Base-by-base conservation (phyloP, 2,888 invertebrate genomes). In the Ligdia adustata region DNA sequence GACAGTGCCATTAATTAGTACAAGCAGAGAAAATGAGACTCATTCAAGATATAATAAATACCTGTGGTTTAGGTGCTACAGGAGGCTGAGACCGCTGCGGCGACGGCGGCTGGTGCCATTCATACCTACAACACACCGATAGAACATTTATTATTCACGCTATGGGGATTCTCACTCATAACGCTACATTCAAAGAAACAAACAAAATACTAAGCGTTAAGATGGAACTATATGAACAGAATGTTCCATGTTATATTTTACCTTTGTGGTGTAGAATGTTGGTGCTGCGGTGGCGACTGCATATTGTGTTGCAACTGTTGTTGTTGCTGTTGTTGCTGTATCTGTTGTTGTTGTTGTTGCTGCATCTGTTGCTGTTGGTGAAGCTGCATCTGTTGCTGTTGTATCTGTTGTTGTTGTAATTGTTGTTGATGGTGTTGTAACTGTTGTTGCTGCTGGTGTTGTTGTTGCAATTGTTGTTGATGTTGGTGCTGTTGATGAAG, bases 1-100 rank as follows among this genome's bases (percentile, higher is more conserved):
- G 3, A 16, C 16, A 5, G 3, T 16, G 16, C 16, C 16, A 3
- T 16, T 4, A 16, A 5, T 16, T 3, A 16, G 16, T 4, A 16
- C 5, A 4, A 16, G 16, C 16, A 16, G 16, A 20, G 20, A 4
- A 20, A 4, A 3, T 20, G 2, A 6, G 2, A 20, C 20, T 4
- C 6, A 4, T 6, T 20, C 2, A 20, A 20, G 5, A 6, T 20
- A 20, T 16, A 34, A 11, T n/a, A 32, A 52, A 50, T 63, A 85
- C 82, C 66, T 84, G 83, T 39, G 92, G 92, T 76, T 93, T 91
- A 2, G 92, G 91, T 28, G 92, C 91, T 31, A 92, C 86, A 6
- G 93, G 91, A 12, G 92, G 91, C 40, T 91, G 89, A 13, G 88
- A 81, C 39, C 91, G 78, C 28, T 87, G 91, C 46, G 91, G 92